These are phyloP conservation scores for Stichopus chloronotus DNA, from an alignment of 35 echinoderm and acorn worm genomes.

Conservation along the genomic window DNA sequence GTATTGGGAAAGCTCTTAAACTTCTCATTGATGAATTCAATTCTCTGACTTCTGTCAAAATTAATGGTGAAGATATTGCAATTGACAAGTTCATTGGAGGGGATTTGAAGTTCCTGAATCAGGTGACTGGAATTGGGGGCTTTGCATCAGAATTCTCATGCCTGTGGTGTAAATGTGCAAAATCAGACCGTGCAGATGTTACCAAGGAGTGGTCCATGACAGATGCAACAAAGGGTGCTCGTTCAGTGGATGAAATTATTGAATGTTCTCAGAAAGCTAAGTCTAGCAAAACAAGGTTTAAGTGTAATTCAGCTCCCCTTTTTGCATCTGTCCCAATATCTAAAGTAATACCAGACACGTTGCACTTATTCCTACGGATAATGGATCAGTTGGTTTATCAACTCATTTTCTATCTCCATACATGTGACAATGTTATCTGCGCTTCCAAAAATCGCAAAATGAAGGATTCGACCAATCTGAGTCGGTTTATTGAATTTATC, in stretches of 20 bases:
- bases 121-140: constrained; percentile 30
- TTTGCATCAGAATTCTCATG: constrained; percentile 21
- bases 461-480: not conserved
- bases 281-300: constrained; percentile 55
- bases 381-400: constrained; percentile 78
- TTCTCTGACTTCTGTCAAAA: constrained; percentile 37
- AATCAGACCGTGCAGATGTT: constrained; percentile 44
- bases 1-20: constrained; percentile 42
- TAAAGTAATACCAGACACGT: constrained; percentile 66
- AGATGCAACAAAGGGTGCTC: constrained; percentile 57
- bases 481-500: constrained; percentile 12
- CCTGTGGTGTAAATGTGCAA: constrained; percentile 79
- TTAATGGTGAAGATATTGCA: constrained; percentile 44
- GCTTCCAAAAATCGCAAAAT: not conserved
- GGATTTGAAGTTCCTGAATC: constrained; percentile 56
- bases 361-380: constrained; percentile 70
- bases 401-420: constrained; percentile 58
- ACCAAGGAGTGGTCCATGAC: constrained; percentile 70
- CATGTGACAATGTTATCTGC: constrained; percentile 44
- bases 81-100: constrained; percentile 73
- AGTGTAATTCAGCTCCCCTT: constrained; percentile 61
- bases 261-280: constrained; percentile 40
- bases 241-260: constrained; percentile 63
- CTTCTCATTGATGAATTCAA: constrained; percentile 69
- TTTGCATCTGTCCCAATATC: constrained; percentile 70